Evolutionary conservation across 2,888 invertebrate genomes (phyloP).

Genomic region (Eretmocerus hayati): DNA sequence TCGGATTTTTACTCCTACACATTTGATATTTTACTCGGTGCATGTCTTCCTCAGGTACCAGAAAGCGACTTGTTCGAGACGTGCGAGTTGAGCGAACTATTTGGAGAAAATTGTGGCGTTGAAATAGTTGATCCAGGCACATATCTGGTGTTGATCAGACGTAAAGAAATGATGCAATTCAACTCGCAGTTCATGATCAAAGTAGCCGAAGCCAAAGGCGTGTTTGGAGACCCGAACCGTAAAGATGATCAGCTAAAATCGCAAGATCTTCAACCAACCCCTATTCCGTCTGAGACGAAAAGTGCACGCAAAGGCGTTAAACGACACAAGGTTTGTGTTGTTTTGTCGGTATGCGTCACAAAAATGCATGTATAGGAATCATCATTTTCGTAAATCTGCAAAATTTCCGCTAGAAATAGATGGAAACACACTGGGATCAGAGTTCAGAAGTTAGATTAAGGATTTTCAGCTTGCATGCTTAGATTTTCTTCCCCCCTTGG

Average conservation of each 20-base stretch:
- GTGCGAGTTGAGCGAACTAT: constrained; percentile 55
- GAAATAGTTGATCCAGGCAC: constrained; percentile 51
- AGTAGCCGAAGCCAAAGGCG: constrained; percentile 72
- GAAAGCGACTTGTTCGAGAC: constrained; percentile 65
- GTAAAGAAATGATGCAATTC: constrained; percentile 69
- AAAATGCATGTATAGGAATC: too few relatives aligned
- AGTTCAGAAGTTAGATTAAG: too few relatives aligned
- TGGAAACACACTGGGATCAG: too few relatives aligned
- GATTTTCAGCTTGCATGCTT: too few relatives aligned
- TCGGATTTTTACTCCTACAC: background rate
- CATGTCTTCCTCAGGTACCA: constrained; percentile 55
- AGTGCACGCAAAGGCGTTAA: constrained; percentile 24
- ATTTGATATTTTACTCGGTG: background rate
- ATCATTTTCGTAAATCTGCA: too few relatives aligned
- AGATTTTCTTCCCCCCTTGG: too few relatives aligned
- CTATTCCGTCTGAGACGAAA: constrained; percentile 16
- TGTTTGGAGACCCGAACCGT: constrained; percentile 56
- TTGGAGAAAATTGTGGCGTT: constrained; percentile 49
- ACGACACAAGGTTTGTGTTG: constrained; percentile 26
- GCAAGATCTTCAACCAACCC: constrained; percentile 20
- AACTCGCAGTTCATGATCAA: constrained; percentile 79
- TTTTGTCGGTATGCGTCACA: too few relatives aligned
- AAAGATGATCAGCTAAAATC: background rate
- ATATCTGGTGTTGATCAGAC: constrained; percentile 60
- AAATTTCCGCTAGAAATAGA: too few relatives aligned